Conservation (phyloP, 2,797 vertebrate species). For the Onychomys leucogaster region DNA sequence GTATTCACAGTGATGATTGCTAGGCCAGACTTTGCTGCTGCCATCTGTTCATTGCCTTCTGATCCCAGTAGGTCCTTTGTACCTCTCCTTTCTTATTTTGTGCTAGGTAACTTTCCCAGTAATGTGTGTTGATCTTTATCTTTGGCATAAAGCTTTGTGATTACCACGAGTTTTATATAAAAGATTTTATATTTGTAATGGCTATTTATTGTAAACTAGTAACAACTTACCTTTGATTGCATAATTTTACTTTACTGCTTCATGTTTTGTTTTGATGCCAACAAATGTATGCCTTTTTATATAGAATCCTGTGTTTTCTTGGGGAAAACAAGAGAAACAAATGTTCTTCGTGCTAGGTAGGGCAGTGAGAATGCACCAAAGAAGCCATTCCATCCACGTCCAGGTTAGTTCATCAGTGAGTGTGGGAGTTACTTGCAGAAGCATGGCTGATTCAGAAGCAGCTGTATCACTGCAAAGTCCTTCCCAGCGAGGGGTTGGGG, state of each 20-base stretch:
- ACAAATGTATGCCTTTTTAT: not conserved
- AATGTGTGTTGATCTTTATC: not conserved
- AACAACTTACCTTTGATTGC: not conserved
- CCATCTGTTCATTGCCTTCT: not conserved
- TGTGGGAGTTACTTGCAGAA: not conserved
- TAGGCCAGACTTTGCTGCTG: not conserved
- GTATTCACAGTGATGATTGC: not conserved
- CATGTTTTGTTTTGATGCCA: not conserved
- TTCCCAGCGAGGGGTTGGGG: not conserved
- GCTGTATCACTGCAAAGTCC: not conserved
- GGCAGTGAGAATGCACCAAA: not conserved
- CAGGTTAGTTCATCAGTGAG: not conserved
- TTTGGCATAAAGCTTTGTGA: not conserved
- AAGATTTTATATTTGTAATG: not conserved
- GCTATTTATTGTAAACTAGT: not conserved
- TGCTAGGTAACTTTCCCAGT: not conserved
- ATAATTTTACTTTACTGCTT: not conserved
- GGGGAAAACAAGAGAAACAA: not conserved
- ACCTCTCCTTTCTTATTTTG: not conserved
- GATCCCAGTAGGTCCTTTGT: not conserved
- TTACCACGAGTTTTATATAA: not conserved
- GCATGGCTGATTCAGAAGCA: not conserved
- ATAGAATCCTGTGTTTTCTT: not conserved
- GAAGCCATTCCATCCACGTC: not conserved
- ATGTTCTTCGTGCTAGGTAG: not conserved